phyloP scores from a whole-genome alignment of 2,113 vertebrate genomes.

The Erythrolamprus reginae region DNA sequence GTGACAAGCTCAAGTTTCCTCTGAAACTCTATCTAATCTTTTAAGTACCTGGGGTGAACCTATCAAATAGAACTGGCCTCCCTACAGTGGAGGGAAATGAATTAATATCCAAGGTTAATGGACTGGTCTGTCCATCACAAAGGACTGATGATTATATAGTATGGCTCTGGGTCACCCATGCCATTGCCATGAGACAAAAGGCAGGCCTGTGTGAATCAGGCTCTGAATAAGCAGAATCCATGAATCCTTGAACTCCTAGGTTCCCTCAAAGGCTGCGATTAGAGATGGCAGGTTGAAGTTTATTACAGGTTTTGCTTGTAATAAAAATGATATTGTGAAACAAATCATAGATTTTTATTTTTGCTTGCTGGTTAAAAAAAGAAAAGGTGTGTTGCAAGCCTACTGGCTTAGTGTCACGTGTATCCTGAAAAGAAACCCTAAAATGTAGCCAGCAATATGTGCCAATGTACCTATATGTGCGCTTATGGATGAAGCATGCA shows the following conservation, averaged over 20 bases:
- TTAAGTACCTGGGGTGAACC: neutral
- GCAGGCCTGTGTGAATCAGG: neutral
- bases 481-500: neutral
- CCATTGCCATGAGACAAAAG: neutral
- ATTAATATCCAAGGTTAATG: neutral
- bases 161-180: neutral
- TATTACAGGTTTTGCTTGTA: neutral
- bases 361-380: neutral
- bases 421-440: neutral
- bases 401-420: neutral
- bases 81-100: neutral
- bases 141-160: neutral
- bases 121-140: neutral
- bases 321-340: neutral
- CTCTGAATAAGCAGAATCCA: neutral
- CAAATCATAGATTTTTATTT: neutral
- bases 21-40: neutral
- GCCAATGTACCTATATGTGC: neutral
- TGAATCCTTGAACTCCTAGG: neutral
- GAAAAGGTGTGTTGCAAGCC: neutral
- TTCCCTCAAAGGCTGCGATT: neutral
- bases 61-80: neutral
- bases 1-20: neutral
- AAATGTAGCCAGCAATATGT: neutral
- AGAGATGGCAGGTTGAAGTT: neutral